Base-by-base conservation (phyloP, 2,113 vertebrate species). In the Halcyon senegalensis region DNA sequence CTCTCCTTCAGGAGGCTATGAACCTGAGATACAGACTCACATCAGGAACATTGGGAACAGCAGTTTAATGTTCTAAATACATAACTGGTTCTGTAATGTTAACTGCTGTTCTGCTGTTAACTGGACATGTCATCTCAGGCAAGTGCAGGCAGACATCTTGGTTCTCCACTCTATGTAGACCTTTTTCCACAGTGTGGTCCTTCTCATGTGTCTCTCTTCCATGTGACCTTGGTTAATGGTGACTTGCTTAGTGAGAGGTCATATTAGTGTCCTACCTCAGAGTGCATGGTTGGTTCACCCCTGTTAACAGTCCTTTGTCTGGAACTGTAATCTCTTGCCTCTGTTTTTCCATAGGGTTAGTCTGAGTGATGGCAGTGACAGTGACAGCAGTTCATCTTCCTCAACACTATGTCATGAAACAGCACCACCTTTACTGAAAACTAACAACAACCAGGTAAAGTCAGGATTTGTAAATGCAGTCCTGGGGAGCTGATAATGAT, bases 341-440 rank as follows among this genome's bases (percentile, higher is more conserved):
- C 44, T 94, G 8, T 95, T 68, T 93, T 90, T 93, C 93, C 28
- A 1, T 89, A 99, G 99, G 97, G 98, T 99, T 88, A 99, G 99
- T 95, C 97, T 99, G 95, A 99, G 99, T 92, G 99, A 99, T 16
- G 99, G 99, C 97, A 99, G 99, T 11, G 99, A 99, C 91, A 99
- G 99, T 89, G 99, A 99, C 59, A 99, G 99, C 97, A 99, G 98
- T 97, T 99, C 98, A 68, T 97, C 98, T n/a, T 99, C 99, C 37
- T 99, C 99, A 5, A 98, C 98, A 1, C 97, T 98, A 16, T 97
- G 75, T 56, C 98, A 97, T 13, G 99, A 99, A 41, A 98, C 98
- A 74, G 98, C 98, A 19, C 98, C 99, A 3, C 96, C 99, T 41
- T 96, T 99, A 92, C 69, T 99, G 95, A 99, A 99, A 98, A 98